Percentiles rank a stretch among this genome's conserved stretches.
phyloP scores from a whole-genome alignment of 2,113 vertebrate genomes.

The Coryphaenoides rupestris region DNA sequence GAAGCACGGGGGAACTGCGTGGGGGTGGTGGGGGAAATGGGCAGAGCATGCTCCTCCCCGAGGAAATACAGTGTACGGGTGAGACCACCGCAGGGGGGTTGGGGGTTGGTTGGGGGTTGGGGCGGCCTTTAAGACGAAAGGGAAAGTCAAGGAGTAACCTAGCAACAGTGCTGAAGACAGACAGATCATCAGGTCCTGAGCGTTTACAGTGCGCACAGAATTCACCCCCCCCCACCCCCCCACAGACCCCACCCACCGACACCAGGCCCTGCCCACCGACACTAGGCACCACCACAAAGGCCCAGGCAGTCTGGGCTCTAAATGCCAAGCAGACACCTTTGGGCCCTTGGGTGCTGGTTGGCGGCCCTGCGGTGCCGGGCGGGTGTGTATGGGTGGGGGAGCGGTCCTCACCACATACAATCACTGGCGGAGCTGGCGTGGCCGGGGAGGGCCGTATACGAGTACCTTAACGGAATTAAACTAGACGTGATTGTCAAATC shows the following conservation, averaged over 20 bases:
- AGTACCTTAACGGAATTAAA: constrained; percentile 45
- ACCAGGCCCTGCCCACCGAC: too few species aligned
- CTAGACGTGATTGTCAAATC: constrained; percentile 71
- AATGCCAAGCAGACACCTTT: neutral
- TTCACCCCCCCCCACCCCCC: too few species aligned
- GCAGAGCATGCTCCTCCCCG: constrained; percentile 44
- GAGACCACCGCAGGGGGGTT: constrained; percentile 24
- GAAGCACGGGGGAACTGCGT: neutral
- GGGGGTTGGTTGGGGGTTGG: too few species aligned
- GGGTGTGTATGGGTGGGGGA: constrained; percentile 47
- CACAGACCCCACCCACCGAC: too few species aligned
- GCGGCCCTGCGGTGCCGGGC: too few species aligned
- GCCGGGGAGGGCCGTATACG: constrained; percentile 29
- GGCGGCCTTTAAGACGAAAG: constrained; percentile 32
- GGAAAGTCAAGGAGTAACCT: constrained; percentile 24
- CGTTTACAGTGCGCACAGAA: constrained; percentile 81
- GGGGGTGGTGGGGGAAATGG: constrained; percentile 9
- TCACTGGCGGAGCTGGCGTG: too few species aligned
- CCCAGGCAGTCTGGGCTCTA: neutral
- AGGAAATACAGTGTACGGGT: constrained; percentile 29
- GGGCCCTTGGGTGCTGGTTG: constrained; percentile 21
- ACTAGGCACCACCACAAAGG: constrained; percentile 35
- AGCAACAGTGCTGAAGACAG: constrained; percentile 57
- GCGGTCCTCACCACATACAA: constrained; percentile 70
- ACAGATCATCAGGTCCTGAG: constrained; percentile 74